Evolutionary conservation across 2,113 vertebrate genomes (phyloP), one percentile per base, ranked within the genome.

Genomic region (Aphelocoma coerulescens): DNA sequence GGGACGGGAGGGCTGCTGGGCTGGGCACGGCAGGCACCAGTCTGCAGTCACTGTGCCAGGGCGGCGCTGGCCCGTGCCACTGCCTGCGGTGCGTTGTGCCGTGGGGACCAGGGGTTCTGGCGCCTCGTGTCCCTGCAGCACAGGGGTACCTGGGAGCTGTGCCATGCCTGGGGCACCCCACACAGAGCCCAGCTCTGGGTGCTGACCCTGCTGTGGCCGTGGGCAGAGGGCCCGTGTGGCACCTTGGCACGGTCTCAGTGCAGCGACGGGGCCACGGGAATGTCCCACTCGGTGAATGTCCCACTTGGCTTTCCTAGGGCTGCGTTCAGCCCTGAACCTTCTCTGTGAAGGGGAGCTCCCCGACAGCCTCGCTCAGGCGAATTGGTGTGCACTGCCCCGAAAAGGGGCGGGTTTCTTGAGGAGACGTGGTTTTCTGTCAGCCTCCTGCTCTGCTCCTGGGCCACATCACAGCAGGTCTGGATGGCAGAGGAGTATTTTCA

Each of bases 341-440:
- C 23, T 44, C 44, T 11, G 39, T 17, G 63, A 21, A 18, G 20
- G 37, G 44, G n/a, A 30, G 33, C 15, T 65, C 21, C 21, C 39
- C 0, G 1, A 18, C 16, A 7, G 43, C 27, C 39, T 30, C 0
- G 0, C 48, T 51, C 17, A 2, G 33, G 33, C 0, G 0, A 24
- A 5, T 46, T 2, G 9, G 8, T 8, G n/a, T 1, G 1, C 0
- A 0, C 55, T 69, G 57, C 24, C 41, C 35, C 19, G 28, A 37
- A 43, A 44, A 72, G 27, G 12, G 23, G 6, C 28, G 48, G 1
- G 5, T 10, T 37, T 67, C 63, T 39, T 41, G 23, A 73, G 43
- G 15, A 80, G 39, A 22, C 1, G 1, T 86, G 68, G 26, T 62
- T 80, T 35, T 54, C 44, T 35, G 23, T 63, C 62, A 71, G 55